Evolutionary conservation across 2,113 vertebrate species (phyloP).

Genomic region (Pseudorectes ferrugineus): DNA sequence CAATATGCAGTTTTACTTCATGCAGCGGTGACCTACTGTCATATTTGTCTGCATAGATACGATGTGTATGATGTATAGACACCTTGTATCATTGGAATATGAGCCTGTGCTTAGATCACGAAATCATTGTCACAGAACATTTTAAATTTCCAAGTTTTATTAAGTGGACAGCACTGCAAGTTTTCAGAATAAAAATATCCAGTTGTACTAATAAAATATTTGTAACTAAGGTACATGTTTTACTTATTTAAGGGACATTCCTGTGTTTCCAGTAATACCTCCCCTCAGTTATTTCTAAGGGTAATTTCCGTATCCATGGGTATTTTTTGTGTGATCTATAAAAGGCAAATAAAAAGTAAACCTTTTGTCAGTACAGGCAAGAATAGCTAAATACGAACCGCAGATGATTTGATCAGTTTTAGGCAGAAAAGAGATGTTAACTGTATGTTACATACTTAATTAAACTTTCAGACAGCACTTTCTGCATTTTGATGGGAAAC

Average conservation of each 20-base stretch:
- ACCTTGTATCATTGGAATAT: not conserved
- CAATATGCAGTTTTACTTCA: not conserved
- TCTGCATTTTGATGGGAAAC: not conserved
- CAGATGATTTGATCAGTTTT: not conserved
- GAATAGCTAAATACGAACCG: not conserved
- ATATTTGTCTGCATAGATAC: not conserved
- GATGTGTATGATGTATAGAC: not conserved
- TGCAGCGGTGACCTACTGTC: not conserved
- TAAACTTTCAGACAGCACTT: not conserved
- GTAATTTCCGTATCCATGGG: not conserved
- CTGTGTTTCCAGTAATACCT: not conserved
- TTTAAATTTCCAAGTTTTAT: not conserved
- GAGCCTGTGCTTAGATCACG: not conserved
- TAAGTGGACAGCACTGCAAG: not conserved
- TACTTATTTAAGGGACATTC: not conserved
- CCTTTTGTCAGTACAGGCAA: not conserved
- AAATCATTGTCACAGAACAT: not conserved
- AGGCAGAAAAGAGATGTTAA: not conserved
- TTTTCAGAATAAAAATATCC: not conserved
- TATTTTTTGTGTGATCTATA: not conserved
- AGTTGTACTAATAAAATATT: not conserved
- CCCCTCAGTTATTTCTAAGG: not conserved
- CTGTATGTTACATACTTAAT: not conserved
- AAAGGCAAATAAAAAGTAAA: not conserved
- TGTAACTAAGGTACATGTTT: not conserved